Evolutionary conservation across 2,113 vertebrate species (phyloP), one percentile per base, ranked within the genome.

Genomic region (Gavia stellata): DNA sequence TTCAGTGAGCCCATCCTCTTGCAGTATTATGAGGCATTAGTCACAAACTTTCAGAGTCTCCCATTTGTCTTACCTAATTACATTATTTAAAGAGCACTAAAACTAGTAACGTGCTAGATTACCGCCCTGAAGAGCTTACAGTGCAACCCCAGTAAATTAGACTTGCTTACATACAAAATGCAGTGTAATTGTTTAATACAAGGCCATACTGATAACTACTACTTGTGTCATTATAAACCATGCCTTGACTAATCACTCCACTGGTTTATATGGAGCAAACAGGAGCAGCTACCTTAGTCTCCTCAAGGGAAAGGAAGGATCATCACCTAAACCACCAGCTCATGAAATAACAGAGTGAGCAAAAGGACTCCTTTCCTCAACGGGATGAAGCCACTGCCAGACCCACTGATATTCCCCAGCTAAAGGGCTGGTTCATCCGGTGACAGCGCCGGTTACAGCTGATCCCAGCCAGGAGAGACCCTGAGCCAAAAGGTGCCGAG

Each of bases 351-450:
- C 34, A 14, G 31, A 47, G 58, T 1, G n/a, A 59, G 52, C 26
- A 12, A 9, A n/a, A 52, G 33, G 33, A 16, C 18, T 21, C 44
- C 24, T 19, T 6, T 59, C 47, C 56, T 29, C 53, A 25, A 1
- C 0, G 10, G 61, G 34, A n/a, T 3, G 8, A 42, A 38, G 74
- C 12, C 25, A 10, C 42, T 5, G 36, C 2, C 29, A 40, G n/a
- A 18, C 23, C 14, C n/a, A 17, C 6, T 0, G 14, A 40, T 5
- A 3, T 31, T 20, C 20, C n/a, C n/a, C n/a, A n/a, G n/a, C n/a
- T n/a, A n/a, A n/a, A n/a, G n/a, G n/a, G n/a, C n/a, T n/a, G n/a
- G n/a, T n/a, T n/a, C n/a, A n/a, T n/a, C n/a, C n/a, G n/a, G n/a
- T n/a, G n/a, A n/a, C n/a, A n/a, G n/a, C n/a, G n/a, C 12, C 1